Evolutionary conservation across 2,888 invertebrate species (phyloP), one percentile per base, ranked within the genome.

Genomic region (Tholera decimalis): DNA sequence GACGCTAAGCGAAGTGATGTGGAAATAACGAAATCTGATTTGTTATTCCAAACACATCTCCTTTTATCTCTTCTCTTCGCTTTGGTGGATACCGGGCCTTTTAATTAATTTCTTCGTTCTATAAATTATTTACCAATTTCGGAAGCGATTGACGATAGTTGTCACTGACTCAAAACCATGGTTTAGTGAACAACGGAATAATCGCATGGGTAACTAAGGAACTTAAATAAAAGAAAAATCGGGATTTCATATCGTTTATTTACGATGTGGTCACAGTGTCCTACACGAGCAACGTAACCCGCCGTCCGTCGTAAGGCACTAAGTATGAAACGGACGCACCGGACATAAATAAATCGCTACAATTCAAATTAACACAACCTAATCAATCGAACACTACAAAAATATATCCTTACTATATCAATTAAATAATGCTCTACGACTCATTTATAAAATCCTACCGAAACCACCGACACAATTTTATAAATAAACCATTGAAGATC

Each of bases 261-360:
- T 86, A 88, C 80, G 84, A 88, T 84, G 84, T 85, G 85, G 87
- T 89, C 86, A 88, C 83, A 90, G 88, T 82, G 88, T 90, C 88
- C 89, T 91, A 92, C 85, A 86, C 87, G 89, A 91, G 93, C 93
- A 93, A 93, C 88, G 87, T 88, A 94, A 93, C 89, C 89, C 88
- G 88, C 70, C 86, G 90, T 92, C 92, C 92, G 92, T 87, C 84
- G 88, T 94, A 94, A 94, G 94, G 94, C 93, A 94, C 93, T 93
- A 93, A 87, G 88, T 85, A 86, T 88, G 83, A 87, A 89, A 91
- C 92, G 92, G 92, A 92, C 92, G 88, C 88, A 83, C 83, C 83
- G 86, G 87, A 89, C 84, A 85, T 82, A 81, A 83, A 79, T 75
- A 80, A 30, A 80, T 71, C 47, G 79, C 81, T 79, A 85, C 69